Evolutionary conservation across 2,113 vertebrate genomes (phyloP), one percentile per base, ranked within the genome.

Genomic region (Phycodurus eques): DNA sequence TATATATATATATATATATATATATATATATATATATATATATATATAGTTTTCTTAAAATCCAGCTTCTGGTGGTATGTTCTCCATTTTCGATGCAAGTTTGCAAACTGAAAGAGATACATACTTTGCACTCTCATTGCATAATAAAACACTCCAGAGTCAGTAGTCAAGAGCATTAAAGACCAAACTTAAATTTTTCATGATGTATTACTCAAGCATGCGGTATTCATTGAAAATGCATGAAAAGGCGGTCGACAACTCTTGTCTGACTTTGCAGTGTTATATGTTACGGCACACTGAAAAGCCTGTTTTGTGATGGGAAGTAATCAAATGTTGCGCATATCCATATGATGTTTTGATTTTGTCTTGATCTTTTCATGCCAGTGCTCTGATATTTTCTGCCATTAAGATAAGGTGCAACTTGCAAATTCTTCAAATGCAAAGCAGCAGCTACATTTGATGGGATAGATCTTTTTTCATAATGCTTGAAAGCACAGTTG

Each of bases 151-250:
- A 39, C n/a, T 80, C 77, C 77, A 78, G 85, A 84, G 68, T 84
- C 82, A 80, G 81, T 42, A 0, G 73, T 81, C 63, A 0, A 59
- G 66, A 75, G 81, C 80, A 80, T 88, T 83, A 70, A 77, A 81
- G 56, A 72, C 68, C 61, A 86, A 74, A 61, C 74, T 72, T 82
- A 43, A 86, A 90, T 89, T 87, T 86, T 86, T 89, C 12, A 88
- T 87, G 80, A 76, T 19, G 63, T 80, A 77, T 85, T 85, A 79
- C 88, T 87, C 72, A 77, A 72, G 75, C 73, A 83, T 66, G 78
- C 74, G 35, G 72, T 64, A 64, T 73, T 80, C 72, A 79, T 77
- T 79, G 69, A 78, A 78, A 83, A 87, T 79, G 77, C 76, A 85
- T 79, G 78, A 82, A 77, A 64, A 80, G 42, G 51, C 49, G 1